Base-by-base conservation (phyloP, 2,797 vertebrate species). In the Urocyon cinereoargenteus region DNA sequence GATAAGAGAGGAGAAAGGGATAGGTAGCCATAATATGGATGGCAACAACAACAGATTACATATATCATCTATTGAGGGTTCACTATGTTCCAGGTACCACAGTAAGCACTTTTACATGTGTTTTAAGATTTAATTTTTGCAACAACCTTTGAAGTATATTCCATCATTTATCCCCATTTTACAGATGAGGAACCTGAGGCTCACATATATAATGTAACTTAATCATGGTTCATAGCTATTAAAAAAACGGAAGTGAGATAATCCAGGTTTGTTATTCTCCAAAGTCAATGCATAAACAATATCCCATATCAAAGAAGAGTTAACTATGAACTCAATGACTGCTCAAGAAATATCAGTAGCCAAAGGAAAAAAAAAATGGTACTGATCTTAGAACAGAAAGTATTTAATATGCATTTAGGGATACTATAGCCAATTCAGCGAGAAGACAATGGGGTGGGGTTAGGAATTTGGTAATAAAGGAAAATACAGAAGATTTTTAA, bases 211-310 rank as follows among this genome's bases (percentile, higher is more conserved):
- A 90, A 34, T 81, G 31, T 51, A 72, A 83, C 28, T 68, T 59
- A 85, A 59, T 49, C 68, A 55, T 57, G 49, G 40, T 12, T 64
- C 16, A 24, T 0, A 77, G 16, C 31, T 77, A 6, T 45, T 94
- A 45, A 77, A 90, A 36, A 57, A 26, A 89, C 34, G 3, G 49
- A 89, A 57, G 34, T 24, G 10, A 81, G 40, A 55, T 55, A 73
- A 92, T 59, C 61, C 28, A 86, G 28, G 40, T 68, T 59, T 86
- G 28, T 87, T 59, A 66, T 45, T 86, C 28, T 87, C 62, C 31
- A 61, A 87, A 94, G 40, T 31, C 66, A 86, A 79, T 91, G 19
- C 19, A 78, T 90, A 85, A 95, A 85, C 31, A 90, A 75, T 66
- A 78, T 77, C 14, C 13, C 72, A 51, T 78, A 70, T 94, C 57